Evolutionary conservation across 1,140 invertebrate species (phyloP), one percentile per base, ranked within the genome.

Genomic region (Maniola jurtina): DNA sequence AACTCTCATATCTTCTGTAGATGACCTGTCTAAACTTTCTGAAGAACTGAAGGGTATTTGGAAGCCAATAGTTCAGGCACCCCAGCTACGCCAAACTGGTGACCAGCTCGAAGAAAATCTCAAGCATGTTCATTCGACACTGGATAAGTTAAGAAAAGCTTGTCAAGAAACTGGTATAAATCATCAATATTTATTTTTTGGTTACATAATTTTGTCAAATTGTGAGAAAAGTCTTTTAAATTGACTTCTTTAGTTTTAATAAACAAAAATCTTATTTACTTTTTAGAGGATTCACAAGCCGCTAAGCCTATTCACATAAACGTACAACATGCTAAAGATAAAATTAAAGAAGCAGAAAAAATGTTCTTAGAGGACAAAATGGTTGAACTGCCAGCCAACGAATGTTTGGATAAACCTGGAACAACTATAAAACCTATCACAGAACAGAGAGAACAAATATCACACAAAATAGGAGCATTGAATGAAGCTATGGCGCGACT

Each of bases 401-500:
- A 66, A 55, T 35, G 62, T 0, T 48, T 45, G 15, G 55, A n/a
- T 45, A 54, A 54, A 6, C 34, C 15, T 35, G 13, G 15, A 6
- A 3, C 13, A 10, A 14, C 35, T 35, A 16, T n/a, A 35, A 55
- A 55, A 56, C 45, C 55, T 9, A 15, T 61, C 8, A 14, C 61
- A 10, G 40, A 61, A 13, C 65, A 61, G 34, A 70, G 64, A 36
- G 47, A 58, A 4, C 34, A 52, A 11, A 57, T 75, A 0, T 66
- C 62, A 9, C 54, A 70, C 8, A 75, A 72, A 61, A 52, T 75
- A 6, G 63, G 70, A 11, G 48, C 62, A 9, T 38, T 75, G 10
- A 75, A 75, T 58, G 64, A 75, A 54, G 63, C 65, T 4, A 61
- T 72, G 7, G 73, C 68, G 3, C 35, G 62, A 33, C 57, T 75